A percentile compares a stretch with the other conserved stretches of the same genome.
These are phyloP conservation scores for Chorisops tibialis DNA, from an alignment of 2,888 invertebrate genomes.

Conservation along the genomic window DNA sequence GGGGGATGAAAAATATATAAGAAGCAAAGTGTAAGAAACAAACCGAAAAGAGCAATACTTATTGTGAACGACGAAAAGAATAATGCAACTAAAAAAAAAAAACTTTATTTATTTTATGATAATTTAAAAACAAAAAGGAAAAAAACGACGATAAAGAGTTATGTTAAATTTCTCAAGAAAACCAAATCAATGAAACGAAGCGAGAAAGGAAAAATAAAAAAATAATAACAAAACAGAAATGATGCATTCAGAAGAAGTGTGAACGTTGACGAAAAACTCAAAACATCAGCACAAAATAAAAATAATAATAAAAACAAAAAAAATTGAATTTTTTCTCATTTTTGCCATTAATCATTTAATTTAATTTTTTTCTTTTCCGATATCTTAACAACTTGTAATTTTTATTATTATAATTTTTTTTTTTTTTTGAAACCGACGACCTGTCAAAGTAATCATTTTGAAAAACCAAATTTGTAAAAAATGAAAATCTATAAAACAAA, in stretches of 20 bases:
- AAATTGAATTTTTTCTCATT: too few relatives aligned
- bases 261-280: too few relatives aligned
- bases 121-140: slow-evolving; percentile 12
- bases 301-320: too few relatives aligned
- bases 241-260: too few relatives aligned
- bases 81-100: slow-evolving; percentile 20
- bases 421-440: slow-evolving; percentile 15
- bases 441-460: slow-evolving; percentile 4
- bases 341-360: too few relatives aligned
- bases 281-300: too few relatives aligned
- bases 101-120: slow-evolving; percentile 23
- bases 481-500: background rate
- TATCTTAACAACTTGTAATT: slow-evolving; percentile 5
- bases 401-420: too few relatives aligned
- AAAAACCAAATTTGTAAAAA: slow-evolving; percentile 18
- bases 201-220: background rate
- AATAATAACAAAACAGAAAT: background rate
- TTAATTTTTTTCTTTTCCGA: slow-evolving; percentile 6
- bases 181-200: background rate
- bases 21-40: slow-evolving; percentile 3
- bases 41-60: background rate
- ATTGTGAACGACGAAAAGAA: background rate
- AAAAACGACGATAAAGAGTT: background rate
- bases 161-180: background rate
- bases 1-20: too few relatives aligned